phyloP scores from a whole-genome alignment of 2,113 vertebrate genomes.

The Notechis scutatus region DNA sequence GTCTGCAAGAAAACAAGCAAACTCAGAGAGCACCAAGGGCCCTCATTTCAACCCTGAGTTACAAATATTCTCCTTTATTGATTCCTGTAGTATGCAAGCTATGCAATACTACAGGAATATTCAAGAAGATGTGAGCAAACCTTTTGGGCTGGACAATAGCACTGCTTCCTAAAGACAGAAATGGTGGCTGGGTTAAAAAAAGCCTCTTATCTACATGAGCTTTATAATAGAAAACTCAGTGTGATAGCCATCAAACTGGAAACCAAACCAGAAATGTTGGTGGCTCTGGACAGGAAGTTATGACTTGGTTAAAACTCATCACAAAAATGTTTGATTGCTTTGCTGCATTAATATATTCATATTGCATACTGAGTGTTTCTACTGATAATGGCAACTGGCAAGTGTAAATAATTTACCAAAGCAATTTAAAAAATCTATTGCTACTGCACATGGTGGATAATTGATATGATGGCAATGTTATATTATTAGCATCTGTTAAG shows the following conservation, averaged over 20 bases:
- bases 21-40: too few relatives aligned
- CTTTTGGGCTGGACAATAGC: neutral
- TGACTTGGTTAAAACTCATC: neutral
- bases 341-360: neutral
- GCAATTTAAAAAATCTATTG: neutral
- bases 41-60: too few relatives aligned
- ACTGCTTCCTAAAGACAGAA: neutral
- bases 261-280: neutral
- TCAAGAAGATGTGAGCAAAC: neutral
- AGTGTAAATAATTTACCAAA: constrained; percentile 15
- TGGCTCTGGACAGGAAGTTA: neutral
- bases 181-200: neutral
- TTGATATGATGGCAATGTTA: constrained; percentile 4
- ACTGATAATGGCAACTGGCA: neutral
- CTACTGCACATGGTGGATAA: neutral
- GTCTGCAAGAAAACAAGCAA: too few relatives aligned
- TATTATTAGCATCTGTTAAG: constrained; percentile 1
- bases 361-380: neutral
- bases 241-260: neutral
- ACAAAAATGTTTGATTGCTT: neutral
- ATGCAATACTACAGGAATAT: neutral
- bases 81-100: too few relatives aligned
- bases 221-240: neutral
- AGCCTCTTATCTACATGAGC: neutral
- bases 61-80: too few relatives aligned